A percentile compares a stretch with the other conserved stretches of the same genome.
Evolutionary conservation across 2,113 vertebrate species (phyloP).

Genomic region (Lagopus leucura): DNA sequence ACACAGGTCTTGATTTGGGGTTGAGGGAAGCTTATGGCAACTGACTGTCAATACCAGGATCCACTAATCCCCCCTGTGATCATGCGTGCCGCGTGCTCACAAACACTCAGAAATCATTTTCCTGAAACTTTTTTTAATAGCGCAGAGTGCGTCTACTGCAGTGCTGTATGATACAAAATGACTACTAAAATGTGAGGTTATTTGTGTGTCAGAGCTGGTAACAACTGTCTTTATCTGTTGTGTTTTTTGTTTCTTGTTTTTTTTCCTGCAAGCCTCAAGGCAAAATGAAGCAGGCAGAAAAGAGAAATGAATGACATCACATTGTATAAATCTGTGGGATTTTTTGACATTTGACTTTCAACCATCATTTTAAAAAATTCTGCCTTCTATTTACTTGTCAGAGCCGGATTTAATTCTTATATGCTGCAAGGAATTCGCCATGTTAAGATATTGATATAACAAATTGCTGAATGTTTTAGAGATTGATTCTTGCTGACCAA

Average conservation of each 20-base stretch:
- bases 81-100: conserved; percentile 37
- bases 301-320: conserved; percentile 64
- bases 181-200: conserved; percentile 64
- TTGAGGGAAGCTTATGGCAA: neutral
- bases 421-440: conserved; percentile 42
- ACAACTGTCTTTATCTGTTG: conserved; percentile 30
- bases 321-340: conserved; percentile 41
- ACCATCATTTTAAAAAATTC: conserved; percentile 61
- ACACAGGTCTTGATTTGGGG: neutral
- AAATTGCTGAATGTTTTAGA: conserved; percentile 75
- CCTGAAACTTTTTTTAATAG: conserved; percentile 53
- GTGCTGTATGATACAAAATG: conserved; percentile 35
- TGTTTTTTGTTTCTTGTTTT: neutral
- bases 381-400: conserved; percentile 73
- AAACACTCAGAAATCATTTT: conserved; percentile 65
- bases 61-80: conserved; percentile 66
- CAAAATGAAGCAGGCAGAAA: conserved; percentile 57
- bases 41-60: conserved; percentile 58
- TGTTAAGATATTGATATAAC: conserved; percentile 77
- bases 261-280: neutral
- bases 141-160: neutral
- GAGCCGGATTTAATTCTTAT: conserved; percentile 65
- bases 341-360: conserved; percentile 70
- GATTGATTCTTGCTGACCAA: conserved; percentile 77
- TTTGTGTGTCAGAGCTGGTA: conserved; percentile 47